Base-by-base conservation (phyloP, 2,113 vertebrate species). In the Callipepla squamata region DNA sequence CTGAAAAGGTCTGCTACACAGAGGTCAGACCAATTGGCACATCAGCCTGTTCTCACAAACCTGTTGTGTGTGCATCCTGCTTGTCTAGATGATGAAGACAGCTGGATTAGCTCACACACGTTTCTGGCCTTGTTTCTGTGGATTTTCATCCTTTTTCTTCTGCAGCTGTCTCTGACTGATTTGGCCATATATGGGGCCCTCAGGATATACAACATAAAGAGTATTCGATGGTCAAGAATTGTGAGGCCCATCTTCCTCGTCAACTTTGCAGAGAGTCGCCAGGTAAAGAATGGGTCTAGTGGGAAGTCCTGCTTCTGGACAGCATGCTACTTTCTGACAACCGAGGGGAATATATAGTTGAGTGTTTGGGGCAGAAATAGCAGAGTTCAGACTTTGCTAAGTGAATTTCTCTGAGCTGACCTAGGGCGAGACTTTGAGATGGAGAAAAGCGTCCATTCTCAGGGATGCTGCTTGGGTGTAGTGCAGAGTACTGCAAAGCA, bases 201-300 rank as follows among this genome's bases (percentile, higher is more conserved):
- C 90, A 97, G 87, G 80, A 90, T 97, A 15, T 87, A 97, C 8
- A 77, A 94, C 2, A 89, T 97, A 58, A 97, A 74, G 11, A 96
- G 94, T 2, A 53, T 99, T 48, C 97, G 98, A n/a, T 99, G 98
- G 98, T 99, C 99, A 5, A 98, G 99, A 92, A 97, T 98, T 36
- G 91, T 99, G 48, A 97, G 99, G 9, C 98, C 99, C 0, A 97
- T 99, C 59, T 98, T 99, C 48, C 93, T 99, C 76, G 97, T 99
- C 95, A 99, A 99, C 96, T 97, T 99, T 51, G 98, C 99, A 6
- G 99, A 99, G 94, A 98, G 98, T 85, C 98, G 98, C 20, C 99
- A 99, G 98, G 99, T 99, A 96, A 96, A 76, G 36, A 34, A 9
- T 14, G 50, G 26, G 3, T 38, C n/a, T 77, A 38, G 6, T 72